Evolutionary conservation across 2,888 invertebrate species (phyloP).

Genomic region (Neoascia interrupta): DNA sequence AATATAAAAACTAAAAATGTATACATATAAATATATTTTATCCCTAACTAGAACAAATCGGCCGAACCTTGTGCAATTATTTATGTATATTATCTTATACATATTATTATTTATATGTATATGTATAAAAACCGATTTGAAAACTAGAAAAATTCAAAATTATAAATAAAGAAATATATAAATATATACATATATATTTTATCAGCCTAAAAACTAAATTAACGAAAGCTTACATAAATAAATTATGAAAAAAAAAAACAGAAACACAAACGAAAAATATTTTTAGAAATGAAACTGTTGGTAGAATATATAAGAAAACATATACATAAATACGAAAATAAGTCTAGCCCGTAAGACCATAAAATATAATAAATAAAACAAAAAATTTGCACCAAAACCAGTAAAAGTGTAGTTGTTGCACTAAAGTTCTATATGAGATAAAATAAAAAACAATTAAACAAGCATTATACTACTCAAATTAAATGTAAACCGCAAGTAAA

Average conservation of each 20-base stretch:
- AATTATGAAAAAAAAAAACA: conserved; percentile 36
- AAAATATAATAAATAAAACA: not conserved
- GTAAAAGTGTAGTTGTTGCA: conserved; percentile 48
- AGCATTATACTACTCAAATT: not conserved
- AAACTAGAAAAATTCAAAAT: not conserved
- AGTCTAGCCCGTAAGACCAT: too few relatives aligned
- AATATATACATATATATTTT: conserved; percentile 43
- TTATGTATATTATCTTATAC: too few relatives aligned
- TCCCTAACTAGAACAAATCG: conserved; percentile 32
- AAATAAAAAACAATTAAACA: not conserved
- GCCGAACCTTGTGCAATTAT: conserved; percentile 57
- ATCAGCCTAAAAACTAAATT: conserved; percentile 30
- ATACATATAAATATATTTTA: conserved; percentile 12
- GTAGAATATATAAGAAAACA: conserved; percentile 22
- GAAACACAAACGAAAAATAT: too few relatives aligned
- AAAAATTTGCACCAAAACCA: conserved; percentile 40
- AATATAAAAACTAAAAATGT: conserved; percentile 24
- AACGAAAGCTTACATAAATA: conserved; percentile 6
- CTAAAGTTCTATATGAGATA: conserved; percentile 30
- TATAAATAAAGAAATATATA: not conserved
- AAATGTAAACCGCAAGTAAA: conserved; percentile 9
- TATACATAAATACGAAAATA: conserved; percentile 12
- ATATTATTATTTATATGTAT: too few relatives aligned
- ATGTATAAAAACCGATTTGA: too few relatives aligned
- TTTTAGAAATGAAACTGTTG: conserved; percentile 54